Evolutionary conservation across 2,797 vertebrate species (phyloP).

Genomic region (Threskiornis aethiopicus): DNA sequence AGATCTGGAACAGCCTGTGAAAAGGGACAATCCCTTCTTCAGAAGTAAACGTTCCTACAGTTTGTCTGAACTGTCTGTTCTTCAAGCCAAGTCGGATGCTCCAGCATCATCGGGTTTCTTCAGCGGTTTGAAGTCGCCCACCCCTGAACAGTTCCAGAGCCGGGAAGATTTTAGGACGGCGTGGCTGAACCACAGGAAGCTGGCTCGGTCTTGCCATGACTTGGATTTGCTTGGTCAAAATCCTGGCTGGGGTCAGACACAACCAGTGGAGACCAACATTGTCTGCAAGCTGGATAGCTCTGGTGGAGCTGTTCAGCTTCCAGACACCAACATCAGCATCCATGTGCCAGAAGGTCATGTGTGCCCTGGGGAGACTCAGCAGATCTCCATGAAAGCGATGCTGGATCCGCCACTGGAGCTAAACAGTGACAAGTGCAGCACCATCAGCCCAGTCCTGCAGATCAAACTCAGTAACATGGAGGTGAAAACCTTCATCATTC

Average conservation of each 20-base stretch:
- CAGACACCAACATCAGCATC: constrained; percentile 90
- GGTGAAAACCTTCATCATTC: constrained; percentile 83
- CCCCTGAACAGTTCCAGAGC: constrained; percentile 94
- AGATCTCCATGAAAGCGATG: constrained; percentile 93
- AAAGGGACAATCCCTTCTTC: constrained; percentile 90
- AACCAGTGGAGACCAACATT: constrained; percentile 92
- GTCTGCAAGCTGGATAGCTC: constrained; percentile 90
- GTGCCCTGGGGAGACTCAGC: constrained; percentile 85
- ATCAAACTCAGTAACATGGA: constrained; percentile 95
- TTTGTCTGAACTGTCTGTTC: constrained; percentile 90
- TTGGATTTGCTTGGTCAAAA: constrained; percentile 92
- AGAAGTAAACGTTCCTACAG: constrained; percentile 96
- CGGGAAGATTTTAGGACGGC: constrained; percentile 94
- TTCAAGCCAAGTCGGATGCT: constrained; percentile 86
- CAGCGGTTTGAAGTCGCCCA: constrained; percentile 87
- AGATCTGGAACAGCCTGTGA: constrained; percentile 62
- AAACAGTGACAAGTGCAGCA: constrained; percentile 88
- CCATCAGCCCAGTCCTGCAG: constrained; percentile 91
- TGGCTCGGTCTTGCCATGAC: constrained; percentile 95
- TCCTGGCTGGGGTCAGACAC: constrained; percentile 97
- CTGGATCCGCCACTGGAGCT: constrained; percentile 93
- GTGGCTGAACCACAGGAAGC: constrained; percentile 94
- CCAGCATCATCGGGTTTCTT: constrained; percentile 83
- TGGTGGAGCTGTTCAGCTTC: constrained; percentile 91
- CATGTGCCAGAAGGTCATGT: constrained; percentile 91